Percentiles rank a stretch among this genome's conserved stretches.
phyloP scores from a whole-genome alignment of 2,113 vertebrate genomes.

The Pyxicephalus adspersus region DNA sequence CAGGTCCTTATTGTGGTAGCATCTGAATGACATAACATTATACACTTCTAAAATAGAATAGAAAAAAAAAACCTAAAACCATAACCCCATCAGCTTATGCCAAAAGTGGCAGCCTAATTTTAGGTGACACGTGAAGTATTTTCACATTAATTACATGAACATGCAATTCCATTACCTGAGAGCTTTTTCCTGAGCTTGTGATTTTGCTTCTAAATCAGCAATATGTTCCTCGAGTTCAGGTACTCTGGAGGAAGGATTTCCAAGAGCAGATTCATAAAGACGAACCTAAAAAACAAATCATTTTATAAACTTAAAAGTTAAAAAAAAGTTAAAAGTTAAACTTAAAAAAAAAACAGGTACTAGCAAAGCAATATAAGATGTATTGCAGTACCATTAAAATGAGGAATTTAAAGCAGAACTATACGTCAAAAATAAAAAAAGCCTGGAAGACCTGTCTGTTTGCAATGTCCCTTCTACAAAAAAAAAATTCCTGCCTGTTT shows the following conservation, averaged over 20 bases:
- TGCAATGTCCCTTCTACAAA: too few relatives aligned
- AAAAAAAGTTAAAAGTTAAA: too few relatives aligned
- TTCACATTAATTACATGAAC: too few relatives aligned
- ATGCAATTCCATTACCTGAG: constrained; percentile 75
- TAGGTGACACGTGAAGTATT: too few relatives aligned
- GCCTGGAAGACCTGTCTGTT: too few relatives aligned
- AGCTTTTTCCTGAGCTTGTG: constrained; percentile 81
- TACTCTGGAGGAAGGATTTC: constrained; percentile 68
- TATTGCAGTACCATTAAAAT: too few relatives aligned
- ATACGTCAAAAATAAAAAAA: too few relatives aligned
- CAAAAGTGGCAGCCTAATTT: too few relatives aligned
- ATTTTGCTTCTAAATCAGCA: constrained; percentile 80
- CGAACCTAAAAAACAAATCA: constrained; percentile 70
- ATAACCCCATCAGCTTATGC: too few relatives aligned
- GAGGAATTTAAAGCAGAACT: too few relatives aligned
- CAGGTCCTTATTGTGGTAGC: not conserved
- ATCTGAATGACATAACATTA: not conserved
- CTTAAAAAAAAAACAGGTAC: not conserved
- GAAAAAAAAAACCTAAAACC: not conserved
- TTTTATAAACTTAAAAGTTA: accelerated
- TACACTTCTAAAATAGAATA: too few relatives aligned
- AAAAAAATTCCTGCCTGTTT: too few relatives aligned
- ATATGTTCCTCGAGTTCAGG: constrained; percentile 81
- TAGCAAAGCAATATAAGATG: not conserved
- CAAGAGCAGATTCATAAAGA: constrained; percentile 70